A percentile compares a stretch with the other conserved stretches of the same genome.
Conservation (phyloP, 2,113 vertebrate species). For the Paradisaea rubra region DNA sequence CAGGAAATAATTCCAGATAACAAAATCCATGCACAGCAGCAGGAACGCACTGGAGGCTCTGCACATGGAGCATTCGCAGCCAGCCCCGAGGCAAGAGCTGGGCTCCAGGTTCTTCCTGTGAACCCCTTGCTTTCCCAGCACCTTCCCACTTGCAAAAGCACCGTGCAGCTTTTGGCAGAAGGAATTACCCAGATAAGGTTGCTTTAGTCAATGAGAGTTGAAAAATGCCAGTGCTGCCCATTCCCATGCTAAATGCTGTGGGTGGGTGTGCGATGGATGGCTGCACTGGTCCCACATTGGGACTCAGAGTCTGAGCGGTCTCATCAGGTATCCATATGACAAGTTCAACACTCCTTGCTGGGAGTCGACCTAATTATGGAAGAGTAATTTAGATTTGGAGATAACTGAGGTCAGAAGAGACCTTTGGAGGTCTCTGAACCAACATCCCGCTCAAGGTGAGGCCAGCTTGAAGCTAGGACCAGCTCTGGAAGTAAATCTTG, state of each 20-base stretch:
- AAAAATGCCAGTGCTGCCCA: neutral
- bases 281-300: rapidly evolving
- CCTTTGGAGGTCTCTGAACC: neutral
- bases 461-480: neutral
- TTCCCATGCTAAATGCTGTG: neutral
- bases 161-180: neutral
- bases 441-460: rapidly evolving
- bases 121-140: neutral
- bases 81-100: neutral
- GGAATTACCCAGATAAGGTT: neutral
- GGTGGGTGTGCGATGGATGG: rapidly evolving
- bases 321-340: neutral
- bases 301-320: neutral
- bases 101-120: neutral
- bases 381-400: neutral
- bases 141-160: neutral
- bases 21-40: neutral
- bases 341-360: neutral
- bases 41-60: neutral
- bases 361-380: neutral
- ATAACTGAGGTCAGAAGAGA: neutral
- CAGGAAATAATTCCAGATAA: constrained; percentile 40
- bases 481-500: neutral
- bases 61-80: rapidly evolving
- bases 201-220: neutral